phyloP scores from a whole-genome alignment of 2,797 vertebrate species.

The Furcifer pardalis region DNA sequence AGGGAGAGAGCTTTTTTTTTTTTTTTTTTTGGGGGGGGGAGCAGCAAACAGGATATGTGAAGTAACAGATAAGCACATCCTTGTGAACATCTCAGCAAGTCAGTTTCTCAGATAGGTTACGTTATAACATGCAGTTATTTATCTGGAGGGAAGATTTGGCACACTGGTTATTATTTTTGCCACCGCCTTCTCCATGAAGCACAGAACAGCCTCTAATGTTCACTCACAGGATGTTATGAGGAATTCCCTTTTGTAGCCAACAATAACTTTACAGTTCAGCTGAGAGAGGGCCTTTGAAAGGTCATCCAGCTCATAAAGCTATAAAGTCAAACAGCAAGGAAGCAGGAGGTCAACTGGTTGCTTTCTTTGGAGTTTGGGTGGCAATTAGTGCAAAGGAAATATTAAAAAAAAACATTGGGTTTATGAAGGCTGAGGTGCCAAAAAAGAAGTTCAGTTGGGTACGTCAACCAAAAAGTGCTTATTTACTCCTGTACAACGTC shows the following conservation, averaged over 20 bases:
- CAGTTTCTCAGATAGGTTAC: not conserved
- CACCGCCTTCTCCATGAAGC: too few species aligned
- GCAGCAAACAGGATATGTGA: not conserved
- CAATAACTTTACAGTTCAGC: not conserved
- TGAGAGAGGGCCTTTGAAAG: not conserved
- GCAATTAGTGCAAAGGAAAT: not conserved
- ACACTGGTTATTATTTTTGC: not conserved
- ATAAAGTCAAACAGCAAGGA: not conserved
- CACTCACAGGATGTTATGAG: not conserved
- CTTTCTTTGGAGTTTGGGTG: not conserved
- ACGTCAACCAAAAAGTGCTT: not conserved
- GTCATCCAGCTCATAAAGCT: not conserved
- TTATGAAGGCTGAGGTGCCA: not conserved
- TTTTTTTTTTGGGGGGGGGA: too few species aligned
- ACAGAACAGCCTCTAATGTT: not conserved
- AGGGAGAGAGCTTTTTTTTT: too few species aligned
- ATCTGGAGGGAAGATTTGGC: too few species aligned
- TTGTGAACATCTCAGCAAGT: not conserved
- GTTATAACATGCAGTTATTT: not conserved
- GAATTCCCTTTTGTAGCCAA: not conserved
- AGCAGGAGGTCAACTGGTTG: not conserved
- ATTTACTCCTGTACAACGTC: not conserved
- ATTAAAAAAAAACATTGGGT: not conserved
- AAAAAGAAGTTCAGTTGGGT: not conserved
- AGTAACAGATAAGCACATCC: not conserved